Conservation (phyloP, 1,140 invertebrate species). For the Brachystomella parvula region DNA sequence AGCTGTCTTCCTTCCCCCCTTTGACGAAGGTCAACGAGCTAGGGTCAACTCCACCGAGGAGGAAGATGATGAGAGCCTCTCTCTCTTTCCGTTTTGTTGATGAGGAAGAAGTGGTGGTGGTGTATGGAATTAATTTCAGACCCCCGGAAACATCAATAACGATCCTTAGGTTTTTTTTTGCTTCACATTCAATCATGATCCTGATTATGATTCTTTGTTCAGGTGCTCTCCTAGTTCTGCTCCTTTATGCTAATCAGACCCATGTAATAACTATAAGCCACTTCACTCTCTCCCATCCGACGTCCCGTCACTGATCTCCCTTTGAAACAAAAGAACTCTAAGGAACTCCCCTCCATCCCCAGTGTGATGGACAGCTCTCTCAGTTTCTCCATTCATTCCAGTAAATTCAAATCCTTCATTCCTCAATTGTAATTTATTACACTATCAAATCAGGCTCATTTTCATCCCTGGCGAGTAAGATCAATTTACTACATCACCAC, state of each 20-base stretch:
- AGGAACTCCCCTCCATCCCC: background rate
- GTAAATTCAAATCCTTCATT: no score
- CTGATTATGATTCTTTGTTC: slow-evolving; percentile 2
- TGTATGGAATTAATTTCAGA: slow-evolving; percentile 34
- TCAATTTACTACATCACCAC: no score
- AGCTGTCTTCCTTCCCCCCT: background rate
- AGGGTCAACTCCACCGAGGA: background rate
- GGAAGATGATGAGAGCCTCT: background rate
- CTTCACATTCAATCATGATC: slow-evolving; percentile 3
- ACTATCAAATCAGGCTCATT: no score
- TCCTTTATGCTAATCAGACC: background rate
- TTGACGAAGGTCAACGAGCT: background rate
- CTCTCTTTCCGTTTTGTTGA: background rate
- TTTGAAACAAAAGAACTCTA: slow-evolving; percentile 7
- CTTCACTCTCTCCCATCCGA: background rate
- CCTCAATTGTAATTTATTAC: no score
- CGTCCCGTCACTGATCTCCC: background rate
- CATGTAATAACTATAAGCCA: background rate
- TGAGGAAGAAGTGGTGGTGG: slow-evolving; percentile 1
- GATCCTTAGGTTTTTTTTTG: background rate
- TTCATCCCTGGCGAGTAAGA: no score
- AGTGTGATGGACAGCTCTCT: background rate
- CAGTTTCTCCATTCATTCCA: no score
- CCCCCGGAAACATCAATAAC: slow-evolving; percentile 38
- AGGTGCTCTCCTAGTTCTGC: background rate